Conservation (phyloP, 2,888 invertebrate species). For the Cryptocheilus praepositus region DNA sequence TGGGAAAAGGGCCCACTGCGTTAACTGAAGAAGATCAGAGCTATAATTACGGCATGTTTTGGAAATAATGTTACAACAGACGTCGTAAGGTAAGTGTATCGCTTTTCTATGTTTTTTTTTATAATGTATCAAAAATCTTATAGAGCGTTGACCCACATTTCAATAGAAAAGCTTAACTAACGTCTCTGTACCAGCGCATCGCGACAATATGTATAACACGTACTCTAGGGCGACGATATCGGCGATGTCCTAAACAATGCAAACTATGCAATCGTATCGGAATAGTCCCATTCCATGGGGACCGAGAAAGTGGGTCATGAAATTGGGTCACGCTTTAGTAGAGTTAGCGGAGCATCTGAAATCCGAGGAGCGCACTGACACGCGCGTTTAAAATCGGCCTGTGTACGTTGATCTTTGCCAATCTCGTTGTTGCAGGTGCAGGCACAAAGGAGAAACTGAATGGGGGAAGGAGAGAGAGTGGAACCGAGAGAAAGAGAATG, state of each 20-base stretch:
- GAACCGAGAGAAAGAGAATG: slow-evolving; percentile 19
- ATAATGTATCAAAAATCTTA: no score
- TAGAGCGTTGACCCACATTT: no score
- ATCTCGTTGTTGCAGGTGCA: slow-evolving; percentile 66
- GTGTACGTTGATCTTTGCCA: slow-evolving; percentile 55
- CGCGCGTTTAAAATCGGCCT: slow-evolving; percentile 21
- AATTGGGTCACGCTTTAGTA: slow-evolving; percentile 31
- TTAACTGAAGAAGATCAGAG: no score
- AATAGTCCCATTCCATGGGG: not conserved
- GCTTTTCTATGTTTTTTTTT: no score
- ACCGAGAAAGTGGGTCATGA: slow-evolving; percentile 19
- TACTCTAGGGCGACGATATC: no score
- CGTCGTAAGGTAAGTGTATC: no score
- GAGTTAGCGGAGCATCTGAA: slow-evolving; percentile 32
- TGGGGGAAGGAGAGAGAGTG: slow-evolving; percentile 26
- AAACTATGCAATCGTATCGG: slow-evolving; percentile 22
- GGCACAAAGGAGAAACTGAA: slow-evolving; percentile 23
- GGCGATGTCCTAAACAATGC: not conserved
- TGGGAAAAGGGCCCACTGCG: not conserved
- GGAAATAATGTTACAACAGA: no score
- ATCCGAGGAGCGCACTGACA: not conserved
- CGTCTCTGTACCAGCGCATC: not conserved
- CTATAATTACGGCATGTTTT: no score
- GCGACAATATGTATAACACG: no score
- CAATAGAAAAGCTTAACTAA: no score